These are phyloP conservation scores for Drosophila neotestacea DNA, from an alignment of 2,888 invertebrate species.

Conservation along the genomic window DNA sequence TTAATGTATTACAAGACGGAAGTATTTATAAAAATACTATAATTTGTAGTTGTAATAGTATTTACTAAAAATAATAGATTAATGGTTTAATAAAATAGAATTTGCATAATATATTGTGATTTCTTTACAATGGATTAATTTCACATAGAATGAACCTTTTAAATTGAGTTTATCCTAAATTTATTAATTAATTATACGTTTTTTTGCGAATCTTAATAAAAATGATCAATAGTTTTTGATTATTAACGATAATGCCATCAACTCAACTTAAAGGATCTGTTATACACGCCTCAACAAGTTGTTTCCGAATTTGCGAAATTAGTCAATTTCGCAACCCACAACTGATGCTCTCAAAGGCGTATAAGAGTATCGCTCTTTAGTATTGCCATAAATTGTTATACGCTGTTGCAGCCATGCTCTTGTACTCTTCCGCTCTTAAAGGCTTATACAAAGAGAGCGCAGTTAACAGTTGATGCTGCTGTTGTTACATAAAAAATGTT, in stretches of 20 bases:
- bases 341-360: conserved; percentile 15
- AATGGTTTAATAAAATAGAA: too few species aligned
- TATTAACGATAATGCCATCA: neutral
- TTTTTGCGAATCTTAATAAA: too few species aligned
- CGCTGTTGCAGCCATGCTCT: neutral
- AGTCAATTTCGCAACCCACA: conserved; percentile 52
- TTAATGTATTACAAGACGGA: too few species aligned
- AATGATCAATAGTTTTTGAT: neutral
- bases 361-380: conserved; percentile 50
- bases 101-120: too few species aligned
- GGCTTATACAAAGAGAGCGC: conserved; percentile 1
- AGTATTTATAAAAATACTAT: too few species aligned
- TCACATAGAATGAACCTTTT: too few species aligned
- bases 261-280: neutral
- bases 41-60: too few species aligned
- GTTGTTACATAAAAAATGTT: conserved; percentile 47
- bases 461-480: conserved; percentile 17
- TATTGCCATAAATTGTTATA: conserved; percentile 54
- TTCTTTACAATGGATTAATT: too few species aligned
- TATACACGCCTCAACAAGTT: conserved; percentile 63
- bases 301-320: conserved; percentile 50
- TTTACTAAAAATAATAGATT: neutral
- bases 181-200: too few species aligned
- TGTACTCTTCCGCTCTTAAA: conserved; percentile 23
- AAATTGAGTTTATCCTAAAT: too few species aligned